Conservation (phyloP, 2,113 vertebrate species). For the Ictidomys tridecemlineatus region DNA sequence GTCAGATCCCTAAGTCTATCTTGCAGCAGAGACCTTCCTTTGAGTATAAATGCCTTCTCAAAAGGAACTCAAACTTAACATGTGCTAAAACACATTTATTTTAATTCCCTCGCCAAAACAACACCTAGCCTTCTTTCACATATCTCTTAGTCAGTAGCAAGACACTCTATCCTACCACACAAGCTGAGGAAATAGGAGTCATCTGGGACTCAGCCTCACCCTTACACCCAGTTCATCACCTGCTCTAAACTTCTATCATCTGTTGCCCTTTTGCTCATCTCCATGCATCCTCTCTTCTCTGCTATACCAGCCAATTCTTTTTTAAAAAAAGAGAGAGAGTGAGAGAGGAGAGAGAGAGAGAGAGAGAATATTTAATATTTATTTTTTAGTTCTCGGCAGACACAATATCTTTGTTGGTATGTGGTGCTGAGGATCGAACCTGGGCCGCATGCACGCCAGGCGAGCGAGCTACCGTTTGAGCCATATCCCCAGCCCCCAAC, state of each 20-base stretch:
- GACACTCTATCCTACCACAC: not conserved
- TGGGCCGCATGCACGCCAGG: too few species aligned
- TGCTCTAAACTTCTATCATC: not conserved
- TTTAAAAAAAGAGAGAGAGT: too few species aligned
- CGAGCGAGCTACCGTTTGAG: too few species aligned
- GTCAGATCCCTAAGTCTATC: not conserved
- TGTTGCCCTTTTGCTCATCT: not conserved
- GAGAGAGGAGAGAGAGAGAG: too few species aligned
- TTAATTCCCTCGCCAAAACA: not conserved
- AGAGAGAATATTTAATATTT: too few species aligned
- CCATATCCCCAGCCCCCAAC: too few species aligned
- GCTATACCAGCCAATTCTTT: too few species aligned
- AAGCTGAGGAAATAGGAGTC: not conserved
- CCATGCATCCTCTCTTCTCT: not conserved
- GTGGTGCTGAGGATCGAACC: too few species aligned
- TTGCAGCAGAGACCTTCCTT: not conserved
- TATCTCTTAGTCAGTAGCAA: not conserved
- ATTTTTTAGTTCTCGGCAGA: too few species aligned
- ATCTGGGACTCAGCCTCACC: not conserved
- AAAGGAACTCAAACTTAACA: not conserved
- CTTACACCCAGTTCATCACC: not conserved
- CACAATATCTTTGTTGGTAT: too few species aligned
- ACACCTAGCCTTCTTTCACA: not conserved
- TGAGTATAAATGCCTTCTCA: constrained; percentile 14
- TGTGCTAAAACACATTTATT: not conserved